Evolutionary conservation across 2,888 invertebrate species (phyloP), one percentile per base, ranked within the genome.

Genomic region (Ramazzottius varieornatus): DNA sequence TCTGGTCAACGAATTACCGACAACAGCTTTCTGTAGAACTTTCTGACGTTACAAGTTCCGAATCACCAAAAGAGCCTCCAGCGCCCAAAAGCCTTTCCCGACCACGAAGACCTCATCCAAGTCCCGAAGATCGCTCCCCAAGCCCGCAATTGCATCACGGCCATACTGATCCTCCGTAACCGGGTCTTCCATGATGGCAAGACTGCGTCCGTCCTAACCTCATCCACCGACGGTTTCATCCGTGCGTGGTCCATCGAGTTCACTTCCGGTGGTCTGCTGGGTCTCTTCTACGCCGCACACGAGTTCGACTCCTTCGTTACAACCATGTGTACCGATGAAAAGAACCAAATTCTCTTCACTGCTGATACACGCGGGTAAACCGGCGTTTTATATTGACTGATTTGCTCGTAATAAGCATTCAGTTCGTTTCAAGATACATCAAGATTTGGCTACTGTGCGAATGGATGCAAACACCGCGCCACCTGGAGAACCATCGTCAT

Each of bases 371-470:
- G 80, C 67, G 88, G 88, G 1, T n/a, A n/a, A n/a, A n/a, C n/a
- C n/a, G n/a, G n/a, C n/a, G n/a, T n/a, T n/a, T n/a, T n/a, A n/a
- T n/a, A n/a, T n/a, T n/a, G n/a, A n/a, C n/a, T n/a, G n/a, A n/a
- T n/a, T n/a, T n/a, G n/a, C n/a, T n/a, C n/a, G n/a, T n/a, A n/a
- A n/a, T n/a, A n/a, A n/a, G n/a, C n/a, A n/a, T n/a, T n/a, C n/a
- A n/a, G n/a, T n/a, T n/a, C n/a, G n/a, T n/a, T n/a, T n/a, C n/a
- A n/a, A n/a, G n/a, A n/a, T 87, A 87, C 72, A 79, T 88, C 65
- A 88, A 87, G 78, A 81, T 83, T 32, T 88, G 87, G 86, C 80
- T 84, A 63, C 78, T 88, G 54, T 54, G 54, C 24, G 54, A 54
- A 54, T 54, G 54, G 54, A 29, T 29, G 20, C 54, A 54, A 29